Evolutionary conservation across 2,888 invertebrate species (phyloP).

Genomic region (Anaspis maculata): DNA sequence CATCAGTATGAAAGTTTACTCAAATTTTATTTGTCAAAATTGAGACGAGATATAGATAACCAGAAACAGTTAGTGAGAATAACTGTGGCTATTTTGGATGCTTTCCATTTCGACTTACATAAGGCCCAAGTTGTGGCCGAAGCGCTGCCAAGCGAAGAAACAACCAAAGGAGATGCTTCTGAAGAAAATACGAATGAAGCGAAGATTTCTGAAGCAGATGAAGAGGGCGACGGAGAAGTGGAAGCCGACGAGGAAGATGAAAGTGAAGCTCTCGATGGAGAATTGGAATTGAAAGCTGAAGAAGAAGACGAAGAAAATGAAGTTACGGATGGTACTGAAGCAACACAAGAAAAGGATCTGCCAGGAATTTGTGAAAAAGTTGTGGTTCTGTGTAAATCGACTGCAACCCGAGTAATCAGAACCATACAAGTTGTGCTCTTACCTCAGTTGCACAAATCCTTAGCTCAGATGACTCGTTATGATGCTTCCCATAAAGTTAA

Average conservation of each 20-base stretch:
- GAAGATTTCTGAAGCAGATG: no score
- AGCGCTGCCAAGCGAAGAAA: conserved; percentile 4
- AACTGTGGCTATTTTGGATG: conserved; percentile 71
- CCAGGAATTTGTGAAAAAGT: conserved; percentile 40
- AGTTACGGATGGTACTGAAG: conserved; percentile 28
- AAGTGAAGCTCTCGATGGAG: conserved; percentile 21
- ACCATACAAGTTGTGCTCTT: conserved; percentile 53
- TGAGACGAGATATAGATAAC: conserved; percentile 62
- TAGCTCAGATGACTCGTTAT: conserved; percentile 61
- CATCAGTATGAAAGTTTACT: conserved; percentile 77
- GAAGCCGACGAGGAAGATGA: conserved; percentile 21
- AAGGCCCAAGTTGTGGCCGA: conserved; percentile 33
- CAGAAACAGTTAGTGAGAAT: conserved; percentile 78
- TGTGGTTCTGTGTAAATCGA: conserved; percentile 56
- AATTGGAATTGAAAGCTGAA: conserved; percentile 31
- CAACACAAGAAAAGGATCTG: conserved; percentile 20
- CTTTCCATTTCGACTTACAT: conserved; percentile 85
- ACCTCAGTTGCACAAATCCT: conserved; percentile 68
- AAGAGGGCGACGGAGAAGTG: conserved; percentile 17
- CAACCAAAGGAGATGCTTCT: conserved; percentile 27
- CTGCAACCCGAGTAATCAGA: conserved; percentile 65
- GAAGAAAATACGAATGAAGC: conserved; percentile 33
- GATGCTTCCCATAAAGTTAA: conserved; percentile 74
- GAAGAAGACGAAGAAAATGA: conserved; percentile 38
- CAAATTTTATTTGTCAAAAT: conserved; percentile 68